Conservation (phyloP, 2,113 vertebrate genomes). For the Forbesichthys agassizii region DNA sequence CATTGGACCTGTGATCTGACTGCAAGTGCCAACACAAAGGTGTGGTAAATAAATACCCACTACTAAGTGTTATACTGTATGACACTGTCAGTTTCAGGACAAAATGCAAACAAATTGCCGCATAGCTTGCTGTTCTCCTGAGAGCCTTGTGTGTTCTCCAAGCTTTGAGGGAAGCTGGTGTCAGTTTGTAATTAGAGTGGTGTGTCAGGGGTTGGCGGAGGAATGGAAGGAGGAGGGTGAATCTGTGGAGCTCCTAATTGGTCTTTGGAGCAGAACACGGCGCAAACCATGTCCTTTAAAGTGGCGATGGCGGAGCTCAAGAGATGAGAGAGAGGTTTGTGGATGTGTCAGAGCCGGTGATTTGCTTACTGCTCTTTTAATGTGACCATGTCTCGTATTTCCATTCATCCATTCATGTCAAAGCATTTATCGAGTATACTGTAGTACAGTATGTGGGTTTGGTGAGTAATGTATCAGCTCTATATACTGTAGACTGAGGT, state of each 20-base stretch:
- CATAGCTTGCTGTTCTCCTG: conserved; percentile 25
- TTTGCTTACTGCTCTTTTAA: background rate
- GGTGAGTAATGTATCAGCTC: too few relatives aligned
- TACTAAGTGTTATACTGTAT: conserved; percentile 17
- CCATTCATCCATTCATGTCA: too few relatives aligned
- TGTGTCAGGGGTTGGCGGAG: conserved; percentile 5
- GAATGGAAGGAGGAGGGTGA: conserved; percentile 11
- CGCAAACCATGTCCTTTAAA: conserved; percentile 37
- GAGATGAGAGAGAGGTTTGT: conserved; percentile 39
- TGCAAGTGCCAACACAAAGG: background rate
- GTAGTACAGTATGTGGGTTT: too few relatives aligned
- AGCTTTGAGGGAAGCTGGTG: conserved; percentile 33
- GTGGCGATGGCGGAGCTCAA: conserved; percentile 12
- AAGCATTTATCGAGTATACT: too few relatives aligned
- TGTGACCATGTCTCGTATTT: too few relatives aligned
- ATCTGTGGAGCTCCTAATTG: conserved; percentile 57
- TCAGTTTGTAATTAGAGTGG: conserved; percentile 49
- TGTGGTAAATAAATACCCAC: conserved; percentile 27
- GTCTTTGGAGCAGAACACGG: conserved; percentile 36
- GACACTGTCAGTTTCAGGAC: conserved; percentile 56
- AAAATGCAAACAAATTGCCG: conserved; percentile 12
- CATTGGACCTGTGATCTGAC: too few relatives aligned
- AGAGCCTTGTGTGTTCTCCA: conserved; percentile 21
- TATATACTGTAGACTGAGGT: too few relatives aligned
- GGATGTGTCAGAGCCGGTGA: conserved; percentile 21